Base-by-base conservation (phyloP, 2,888 invertebrate genomes). In the Uropetala carovei region DNA sequence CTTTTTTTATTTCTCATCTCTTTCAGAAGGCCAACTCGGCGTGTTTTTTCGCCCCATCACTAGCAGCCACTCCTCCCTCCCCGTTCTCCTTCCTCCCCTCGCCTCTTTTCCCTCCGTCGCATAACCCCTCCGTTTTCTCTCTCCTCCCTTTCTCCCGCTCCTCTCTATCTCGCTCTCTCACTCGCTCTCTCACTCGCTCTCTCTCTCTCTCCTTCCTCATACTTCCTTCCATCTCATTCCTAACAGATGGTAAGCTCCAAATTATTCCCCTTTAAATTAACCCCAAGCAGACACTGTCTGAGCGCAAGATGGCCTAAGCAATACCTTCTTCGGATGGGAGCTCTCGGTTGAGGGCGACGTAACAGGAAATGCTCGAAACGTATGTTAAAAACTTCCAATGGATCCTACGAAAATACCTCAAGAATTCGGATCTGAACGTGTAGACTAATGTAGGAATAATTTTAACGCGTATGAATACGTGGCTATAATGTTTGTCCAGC, bases 71-170 rank as follows among this genome's bases (percentile, higher is more conserved):
- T 75, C 85, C 83, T 22, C 83, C 91, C 83, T 27, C 11, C 13
- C 92, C 16, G 86, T 75, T 22, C 91, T 68, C 16, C 57, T 27
- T 82, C 16, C 60, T 75, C 92, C 58, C 81, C 43, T 59, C 43
- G 27, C n/a, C 43, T 13, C 43, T 82, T 30, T 43, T 81, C 60
- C 83, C 22, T 82, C 27, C 57, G 57, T 81, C 84, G 86, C 89
- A 75, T 59, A 58, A 57, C 58, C 85, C 58, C 58, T 75, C 27
- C 68, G 22, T 68, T 22, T 68, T 68, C 22, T 22, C 84, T 56
- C 57, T 81, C 27, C 81, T 84, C 83, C 83, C 86, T 85, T 92
- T 84, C 85, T 92, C 84, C 89, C 75, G 85, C 68, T 86, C 81
- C 86, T 86, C 56, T 86, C 58, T 60, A n/a, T 14, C n/a, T 58